Percentiles rank a stretch among this genome's conserved stretches.
These are phyloP conservation scores for Eueremaeus valkanovi DNA, from an alignment of 2,888 invertebrate genomes.

Conservation along the genomic window DNA sequence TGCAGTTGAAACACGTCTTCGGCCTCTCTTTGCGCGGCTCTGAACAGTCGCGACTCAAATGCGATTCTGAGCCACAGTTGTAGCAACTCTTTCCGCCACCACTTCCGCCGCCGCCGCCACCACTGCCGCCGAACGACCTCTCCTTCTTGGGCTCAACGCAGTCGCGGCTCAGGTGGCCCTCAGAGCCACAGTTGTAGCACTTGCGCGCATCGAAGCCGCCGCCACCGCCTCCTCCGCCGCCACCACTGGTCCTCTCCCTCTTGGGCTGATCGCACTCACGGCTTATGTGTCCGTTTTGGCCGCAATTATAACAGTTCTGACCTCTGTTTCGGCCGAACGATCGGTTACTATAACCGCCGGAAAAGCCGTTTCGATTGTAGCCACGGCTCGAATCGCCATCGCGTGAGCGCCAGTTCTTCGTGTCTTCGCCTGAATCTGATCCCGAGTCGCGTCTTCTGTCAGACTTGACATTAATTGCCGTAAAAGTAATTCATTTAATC, in stretches of 20 bases:
- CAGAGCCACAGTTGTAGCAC: slow-evolving; percentile 44
- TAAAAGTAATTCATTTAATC: not conserved
- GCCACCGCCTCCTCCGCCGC: no score
- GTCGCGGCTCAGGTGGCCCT: slow-evolving; percentile 46
- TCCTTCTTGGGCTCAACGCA: slow-evolving; percentile 42
- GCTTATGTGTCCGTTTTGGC: slow-evolving; percentile 47
- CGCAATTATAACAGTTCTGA: slow-evolving; percentile 46
- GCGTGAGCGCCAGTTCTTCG: not conserved
- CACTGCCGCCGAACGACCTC: not conserved
- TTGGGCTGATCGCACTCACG: slow-evolving; percentile 45
- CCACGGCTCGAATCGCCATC: not conserved
- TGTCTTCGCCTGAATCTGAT: slow-evolving; percentile 15
- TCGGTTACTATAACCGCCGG: not conserved
- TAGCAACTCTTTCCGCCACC: slow-evolving; percentile 38
- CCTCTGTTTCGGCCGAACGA: slow-evolving; percentile 11
- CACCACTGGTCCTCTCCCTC: no score
- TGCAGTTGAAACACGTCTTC: slow-evolving; percentile 40
- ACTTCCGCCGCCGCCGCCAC: slow-evolving; percentile 7
- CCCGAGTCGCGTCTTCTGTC: slow-evolving; percentile 9
- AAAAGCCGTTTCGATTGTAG: not conserved
- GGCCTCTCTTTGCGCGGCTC: slow-evolving; percentile 41
- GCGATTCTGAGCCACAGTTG: slow-evolving; percentile 45
- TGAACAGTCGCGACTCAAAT: slow-evolving; percentile 45
- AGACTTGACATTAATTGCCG: not conserved
- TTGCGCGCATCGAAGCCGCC: not conserved